Evolutionary conservation across 2,113 vertebrate genomes (phyloP), one percentile per base, ranked within the genome.

Genomic region (Philantomba maxwellii): DNA sequence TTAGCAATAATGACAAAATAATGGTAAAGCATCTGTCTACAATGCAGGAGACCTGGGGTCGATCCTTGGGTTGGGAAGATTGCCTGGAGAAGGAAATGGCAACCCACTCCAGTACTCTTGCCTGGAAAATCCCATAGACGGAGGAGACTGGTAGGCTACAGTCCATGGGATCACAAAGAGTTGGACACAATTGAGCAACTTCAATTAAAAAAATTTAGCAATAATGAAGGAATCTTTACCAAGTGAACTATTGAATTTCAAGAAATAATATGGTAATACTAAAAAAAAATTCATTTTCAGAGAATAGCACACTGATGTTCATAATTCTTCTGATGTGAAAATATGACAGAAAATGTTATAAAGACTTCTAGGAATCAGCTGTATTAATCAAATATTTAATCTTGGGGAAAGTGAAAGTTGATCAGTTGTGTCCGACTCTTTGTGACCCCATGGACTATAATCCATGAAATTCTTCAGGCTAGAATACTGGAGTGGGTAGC

Each of bases 261-360:
- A 93, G 36, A 58, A 89, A 30, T 39, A 94, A 77, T 58, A 17
- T 7, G 16, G 1, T 9, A 45, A 13, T 81, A 47, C 4, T 55
- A 77, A 92, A 95, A 89, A 91, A 58, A 75, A 89, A 28, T 84
- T 55, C 23, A 64, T 87, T 86, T 75, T 77, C 9, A 83, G 43
- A 75, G 23, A 77, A 43, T 73, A 90, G 45, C 28, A 58, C 7
- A 88, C 6, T 81, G 6, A 7, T 70, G 3, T 84, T 49, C 4
- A 75, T 30, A 84, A 55, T 92, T 81, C 26, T 25, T 90, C 30
- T 77, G 12, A 39, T 66, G 49, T 16, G 7, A 47, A 64, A 89
- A 43, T 12, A 19, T 45, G 2, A 49, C 28, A 51, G 39, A 94
- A 60, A 83, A 51, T 21, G 51, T 23, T 58, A 26, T 36, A 66